Evolutionary conservation across 2,797 vertebrate species (phyloP), one percentile per base, ranked within the genome.

Genomic region (Tamandua tetradactyla): DNA sequence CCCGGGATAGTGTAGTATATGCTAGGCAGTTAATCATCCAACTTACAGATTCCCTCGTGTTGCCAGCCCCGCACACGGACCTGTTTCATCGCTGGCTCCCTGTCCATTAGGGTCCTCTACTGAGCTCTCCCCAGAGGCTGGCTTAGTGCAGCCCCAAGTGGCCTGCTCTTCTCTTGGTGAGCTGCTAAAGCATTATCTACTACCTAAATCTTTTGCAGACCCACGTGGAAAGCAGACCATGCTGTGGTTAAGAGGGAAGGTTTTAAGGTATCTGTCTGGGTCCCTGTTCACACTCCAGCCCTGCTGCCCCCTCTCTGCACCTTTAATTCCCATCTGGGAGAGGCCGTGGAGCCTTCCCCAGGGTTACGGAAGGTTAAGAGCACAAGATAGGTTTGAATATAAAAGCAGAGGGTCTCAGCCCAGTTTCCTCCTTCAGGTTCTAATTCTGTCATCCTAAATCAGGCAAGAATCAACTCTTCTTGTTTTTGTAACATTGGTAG

Each of bases 1-100:
- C 0, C 59, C 1, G 7, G 32, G 14, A 13, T 14, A n/a, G 5
- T 2, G 1, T 1, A 25, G 7, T 2, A 0, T 2, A 1, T 3
- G 1, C 1, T 25, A 4, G 57, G 10, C 40, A 2, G 37, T 3
- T 11, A 3, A 13, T 13, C 37, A 2, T 7, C 35, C 47, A 37
- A 0, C 32, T 32, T 20, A 13, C 49, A 62, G 72, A 11, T 12
- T 15, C 14, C 61, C 1, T 0, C 22, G 2, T 17, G 35, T 42
- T 3, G 18, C 62, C 22, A 20, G 44, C 18, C 25, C 35, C 25
- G 5, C 20, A 37, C 10, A 7, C 61, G 9, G 1, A 22, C 69
- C 71, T 74, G 69, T 25, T 32, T 25, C 3, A 3, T 3, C 6
- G 0, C 11, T 35, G 27, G 32, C 25, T 52, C 55, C 47, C 47